phyloP scores from a whole-genome alignment of 2,113 vertebrate genomes.

The Coryphaenoides rupestris region DNA sequence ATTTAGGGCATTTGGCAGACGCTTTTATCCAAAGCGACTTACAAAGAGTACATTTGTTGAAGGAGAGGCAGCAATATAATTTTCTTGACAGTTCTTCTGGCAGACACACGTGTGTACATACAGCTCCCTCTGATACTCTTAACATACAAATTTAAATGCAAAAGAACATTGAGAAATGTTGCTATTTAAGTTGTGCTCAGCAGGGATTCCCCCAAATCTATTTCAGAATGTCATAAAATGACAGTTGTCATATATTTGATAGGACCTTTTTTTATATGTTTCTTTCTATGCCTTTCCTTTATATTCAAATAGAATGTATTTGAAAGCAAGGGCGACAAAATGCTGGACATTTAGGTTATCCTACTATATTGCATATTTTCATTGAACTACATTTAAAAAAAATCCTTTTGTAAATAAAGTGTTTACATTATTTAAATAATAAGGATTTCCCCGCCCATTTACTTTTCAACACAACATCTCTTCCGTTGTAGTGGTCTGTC shows the following conservation, averaged over 20 bases:
- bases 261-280: not conserved
- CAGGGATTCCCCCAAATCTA: not conserved
- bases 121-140: too few species aligned
- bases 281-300: not conserved
- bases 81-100: too few species aligned
- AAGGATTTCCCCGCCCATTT: not conserved
- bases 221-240: not conserved
- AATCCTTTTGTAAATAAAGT: too few species aligned
- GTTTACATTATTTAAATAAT: not conserved
- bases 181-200: too few species aligned
- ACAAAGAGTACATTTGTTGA: too few species aligned
- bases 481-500: not conserved
- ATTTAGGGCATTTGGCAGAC: too few species aligned
- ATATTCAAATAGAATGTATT: not conserved
- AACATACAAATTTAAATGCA: too few species aligned
- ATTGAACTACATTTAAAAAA: too few species aligned
- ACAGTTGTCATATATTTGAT: not conserved
- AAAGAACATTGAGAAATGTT: too few species aligned
- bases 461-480: not conserved
- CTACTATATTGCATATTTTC: not conserved
- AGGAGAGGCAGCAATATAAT: too few species aligned
- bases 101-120: too few species aligned
- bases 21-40: too few species aligned
- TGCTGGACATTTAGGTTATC: not conserved
- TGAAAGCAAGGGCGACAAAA: not conserved